These are phyloP conservation scores for Megaleporinus macrocephalus DNA, from an alignment of 2,113 vertebrate species.

Conservation along the genomic window DNA sequence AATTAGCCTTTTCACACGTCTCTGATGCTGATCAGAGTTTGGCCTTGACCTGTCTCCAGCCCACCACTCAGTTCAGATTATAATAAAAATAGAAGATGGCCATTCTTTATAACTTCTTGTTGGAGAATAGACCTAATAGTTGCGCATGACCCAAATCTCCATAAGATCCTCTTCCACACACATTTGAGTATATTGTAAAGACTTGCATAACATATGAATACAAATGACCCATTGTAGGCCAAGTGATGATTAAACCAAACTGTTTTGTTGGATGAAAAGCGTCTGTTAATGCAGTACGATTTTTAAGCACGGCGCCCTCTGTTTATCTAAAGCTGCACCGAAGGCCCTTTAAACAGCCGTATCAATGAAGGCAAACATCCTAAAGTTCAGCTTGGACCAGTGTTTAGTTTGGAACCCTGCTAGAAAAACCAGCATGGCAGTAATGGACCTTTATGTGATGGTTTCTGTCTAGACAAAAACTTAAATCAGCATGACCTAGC, in stretches of 20 bases:
- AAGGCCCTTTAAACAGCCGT: slow-evolving; percentile 47
- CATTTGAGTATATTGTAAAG: slow-evolving; percentile 25
- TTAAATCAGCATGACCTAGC: too few species aligned
- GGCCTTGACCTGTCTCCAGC: background rate
- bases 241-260: slow-evolving; percentile 45
- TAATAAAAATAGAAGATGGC: slow-evolving; percentile 19
- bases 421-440: too few species aligned
- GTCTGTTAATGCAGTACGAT: slow-evolving; percentile 43
- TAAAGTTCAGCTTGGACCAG: slow-evolving; percentile 38
- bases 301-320: slow-evolving; percentile 49
- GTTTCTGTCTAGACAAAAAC: too few species aligned
- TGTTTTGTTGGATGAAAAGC: slow-evolving; percentile 50
- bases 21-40: slow-evolving; percentile 45
- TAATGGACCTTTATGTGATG: too few species aligned
- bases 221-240: slow-evolving; percentile 45
- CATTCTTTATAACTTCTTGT: slow-evolving; percentile 32
- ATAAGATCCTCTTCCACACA: slow-evolving; percentile 42
- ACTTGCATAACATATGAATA: slow-evolving; percentile 47
- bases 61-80: slow-evolving; percentile 8
- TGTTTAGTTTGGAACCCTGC: slow-evolving; percentile 51
- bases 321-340: slow-evolving; percentile 49
- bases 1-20: slow-evolving; percentile 24
- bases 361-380: slow-evolving; percentile 56
- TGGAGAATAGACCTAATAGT: slow-evolving; percentile 31
- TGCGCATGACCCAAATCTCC: slow-evolving; percentile 38